phyloP scores from a whole-genome alignment of 2,888 invertebrate species.

The Drosophila picticornis region DNA sequence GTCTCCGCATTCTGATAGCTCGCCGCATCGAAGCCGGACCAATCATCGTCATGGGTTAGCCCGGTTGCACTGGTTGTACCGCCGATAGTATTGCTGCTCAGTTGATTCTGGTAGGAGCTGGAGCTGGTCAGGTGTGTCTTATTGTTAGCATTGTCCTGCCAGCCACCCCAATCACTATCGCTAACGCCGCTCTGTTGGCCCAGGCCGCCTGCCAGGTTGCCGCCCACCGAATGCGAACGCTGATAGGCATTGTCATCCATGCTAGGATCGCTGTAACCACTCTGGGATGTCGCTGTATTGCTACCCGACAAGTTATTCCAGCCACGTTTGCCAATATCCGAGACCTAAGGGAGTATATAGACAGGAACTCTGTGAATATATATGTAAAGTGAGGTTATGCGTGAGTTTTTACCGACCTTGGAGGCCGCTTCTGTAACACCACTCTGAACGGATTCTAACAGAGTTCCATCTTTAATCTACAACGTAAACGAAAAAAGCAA shows the following conservation, averaged over 20 bases:
- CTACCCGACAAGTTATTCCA: conserved; percentile 88
- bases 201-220: conserved; percentile 75
- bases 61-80: conserved; percentile 47
- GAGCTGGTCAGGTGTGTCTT: conserved; percentile 76
- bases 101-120: conserved; percentile 80
- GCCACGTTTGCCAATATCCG: conserved; percentile 89
- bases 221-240: conserved; percentile 84
- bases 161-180: conserved; percentile 83
- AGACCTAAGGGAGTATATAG: conserved; percentile 86
- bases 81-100: conserved; percentile 51
- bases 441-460: conserved; percentile 88
- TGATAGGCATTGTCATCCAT: conserved; percentile 82
- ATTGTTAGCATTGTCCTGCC: conserved; percentile 77
- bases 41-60: conserved; percentile 80
- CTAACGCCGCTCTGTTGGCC: conserved; percentile 74
- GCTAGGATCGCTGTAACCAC: conserved; percentile 82
- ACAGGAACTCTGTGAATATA: background rate
- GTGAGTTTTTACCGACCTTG: conserved; percentile 86
- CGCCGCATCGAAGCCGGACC: conserved; percentile 83
- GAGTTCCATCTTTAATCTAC: conserved; percentile 90
- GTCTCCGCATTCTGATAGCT: conserved; percentile 81
- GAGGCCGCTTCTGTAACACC: conserved; percentile 88
- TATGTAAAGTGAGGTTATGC: background rate
- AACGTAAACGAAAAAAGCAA: conserved; percentile 77
- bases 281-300: conserved; percentile 85